Conservation (phyloP, 2,113 vertebrate genomes). For the Chauna torquata region DNA sequence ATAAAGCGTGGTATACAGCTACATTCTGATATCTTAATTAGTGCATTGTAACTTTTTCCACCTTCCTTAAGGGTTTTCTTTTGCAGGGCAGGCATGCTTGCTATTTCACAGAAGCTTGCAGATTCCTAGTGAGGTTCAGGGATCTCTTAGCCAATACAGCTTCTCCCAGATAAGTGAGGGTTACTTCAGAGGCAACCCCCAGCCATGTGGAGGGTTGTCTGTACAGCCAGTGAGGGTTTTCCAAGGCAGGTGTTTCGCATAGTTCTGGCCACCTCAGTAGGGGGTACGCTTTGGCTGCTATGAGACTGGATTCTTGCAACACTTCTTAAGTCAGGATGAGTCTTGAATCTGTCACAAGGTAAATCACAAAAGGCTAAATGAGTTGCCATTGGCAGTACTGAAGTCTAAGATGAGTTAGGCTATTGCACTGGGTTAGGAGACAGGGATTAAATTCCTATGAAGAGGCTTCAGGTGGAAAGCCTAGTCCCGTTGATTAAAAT, state of each 20-base stretch:
- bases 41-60: not conserved
- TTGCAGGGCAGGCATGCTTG: not conserved
- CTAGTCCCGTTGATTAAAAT: not conserved
- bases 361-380: not conserved
- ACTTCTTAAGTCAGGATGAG: not conserved
- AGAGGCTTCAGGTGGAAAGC: not conserved
- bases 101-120: not conserved
- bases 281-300: not conserved
- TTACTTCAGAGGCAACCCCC: not conserved
- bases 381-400: not conserved
- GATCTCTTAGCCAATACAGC: not conserved
- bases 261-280: not conserved
- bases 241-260: not conserved
- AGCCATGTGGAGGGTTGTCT: fast-evolving
- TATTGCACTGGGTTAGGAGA: not conserved
- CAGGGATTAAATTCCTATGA: not conserved
- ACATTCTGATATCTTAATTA: not conserved
- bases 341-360: not conserved
- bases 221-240: not conserved
- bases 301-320: not conserved
- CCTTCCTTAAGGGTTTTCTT: conserved; percentile 22
- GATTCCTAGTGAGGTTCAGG: not conserved
- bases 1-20: not conserved
- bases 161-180: not conserved
- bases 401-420: not conserved